Percentiles rank a stretch among this genome's conserved stretches.
phyloP scores from a whole-genome alignment of 2,113 vertebrate species.

The Bos taurus region ARS-UCD2.0 NC_037347.1:41491501-41492000 shows the following conservation, averaged over 20 bases:
- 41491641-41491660: slow-evolving; percentile 36
- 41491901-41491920: background rate
- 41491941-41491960: background rate
- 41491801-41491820: background rate
- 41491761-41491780: background rate
- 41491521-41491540: slow-evolving; percentile 90
- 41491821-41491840: background rate
- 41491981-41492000: background rate
- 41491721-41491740: background rate
- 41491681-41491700: background rate
- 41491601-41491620: slow-evolving; percentile 79
- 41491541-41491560: slow-evolving; percentile 90
- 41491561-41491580: slow-evolving; percentile 95
- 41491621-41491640: slow-evolving; percentile 49
- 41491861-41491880: background rate
- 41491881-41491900: background rate
- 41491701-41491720: background rate
- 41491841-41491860: background rate
- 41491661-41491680: background rate
- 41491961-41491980: background rate
- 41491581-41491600: slow-evolving; percentile 88
- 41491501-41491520: slow-evolving; percentile 88
- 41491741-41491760: background rate
- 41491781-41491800: background rate
- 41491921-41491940: background rate